phyloP scores from a whole-genome alignment of 2,797 vertebrate genomes.

The Sebastolobus alascanus region DNA sequence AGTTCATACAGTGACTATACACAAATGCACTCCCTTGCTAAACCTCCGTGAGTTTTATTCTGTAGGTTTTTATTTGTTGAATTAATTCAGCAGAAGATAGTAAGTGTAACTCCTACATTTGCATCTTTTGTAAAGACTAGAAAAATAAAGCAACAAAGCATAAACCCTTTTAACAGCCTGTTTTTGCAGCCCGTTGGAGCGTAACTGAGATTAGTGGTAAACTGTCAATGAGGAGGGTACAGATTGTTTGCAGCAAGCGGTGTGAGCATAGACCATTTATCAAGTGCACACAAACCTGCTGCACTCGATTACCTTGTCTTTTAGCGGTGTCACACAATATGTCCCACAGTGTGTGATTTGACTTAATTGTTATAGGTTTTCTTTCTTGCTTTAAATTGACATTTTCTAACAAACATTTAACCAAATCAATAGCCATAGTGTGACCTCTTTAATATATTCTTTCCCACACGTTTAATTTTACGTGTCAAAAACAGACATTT shows the following conservation, averaged over 20 bases:
- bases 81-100: neutral
- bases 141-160: neutral
- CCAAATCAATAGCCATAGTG: neutral
- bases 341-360: neutral
- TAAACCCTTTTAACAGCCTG: neutral
- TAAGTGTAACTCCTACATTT: neutral
- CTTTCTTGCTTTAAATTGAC: neutral
- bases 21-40: neutral
- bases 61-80: neutral
- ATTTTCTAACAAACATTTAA: neutral
- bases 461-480: neutral
- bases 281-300: neutral
- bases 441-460: neutral
- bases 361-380: neutral
- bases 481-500: neutral
- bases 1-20: neutral
- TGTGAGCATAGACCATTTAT: neutral
- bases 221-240: neutral
- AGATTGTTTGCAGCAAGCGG: neutral
- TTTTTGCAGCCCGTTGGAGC: neutral
- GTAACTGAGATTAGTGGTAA: constrained; percentile 1
- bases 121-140: neutral
- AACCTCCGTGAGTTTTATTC: neutral
- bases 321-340: neutral
- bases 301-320: neutral